phyloP scores from a whole-genome alignment of 2,797 vertebrate species.

The Spheniscus humboldti region DNA sequence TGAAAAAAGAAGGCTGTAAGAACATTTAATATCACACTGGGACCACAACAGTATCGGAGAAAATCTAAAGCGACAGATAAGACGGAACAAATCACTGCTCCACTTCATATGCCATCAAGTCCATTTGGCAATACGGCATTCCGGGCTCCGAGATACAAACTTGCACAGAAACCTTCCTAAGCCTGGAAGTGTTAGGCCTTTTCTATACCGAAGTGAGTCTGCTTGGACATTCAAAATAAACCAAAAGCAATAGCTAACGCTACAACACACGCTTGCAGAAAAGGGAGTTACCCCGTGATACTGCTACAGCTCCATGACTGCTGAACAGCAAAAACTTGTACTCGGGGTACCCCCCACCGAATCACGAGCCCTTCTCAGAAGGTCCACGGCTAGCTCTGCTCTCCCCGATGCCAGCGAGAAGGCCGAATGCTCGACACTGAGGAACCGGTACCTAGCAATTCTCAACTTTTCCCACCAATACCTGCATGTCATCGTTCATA shows the following conservation, averaged over 20 bases:
- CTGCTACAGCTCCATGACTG: fast-evolving
- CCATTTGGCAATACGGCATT: fast-evolving
- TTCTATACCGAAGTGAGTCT: neutral
- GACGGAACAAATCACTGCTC: fast-evolving
- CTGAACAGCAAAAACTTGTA: fast-evolving
- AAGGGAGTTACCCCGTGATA: fast-evolving
- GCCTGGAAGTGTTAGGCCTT: fast-evolving
- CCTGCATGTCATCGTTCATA: too few species aligned
- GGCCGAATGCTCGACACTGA: fast-evolving
- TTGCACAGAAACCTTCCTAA: neutral
- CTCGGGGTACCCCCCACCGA: neutral
- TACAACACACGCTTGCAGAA: neutral
- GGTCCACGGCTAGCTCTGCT: neutral
- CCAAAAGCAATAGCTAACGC: neutral
- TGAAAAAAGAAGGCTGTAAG: neutral
- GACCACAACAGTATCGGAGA: neutral
- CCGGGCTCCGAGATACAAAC: neutral
- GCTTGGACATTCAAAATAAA: neutral
- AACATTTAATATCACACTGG: fast-evolving
- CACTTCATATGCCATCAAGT: fast-evolving
- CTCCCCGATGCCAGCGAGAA: neutral
- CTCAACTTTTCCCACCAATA: neutral
- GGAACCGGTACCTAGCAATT: too few species aligned
- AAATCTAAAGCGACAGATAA: fast-evolving
- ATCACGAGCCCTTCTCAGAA: fast-evolving